These are phyloP conservation scores for Tachina lurida DNA, from an alignment of 2,888 invertebrate genomes.

Conservation along the genomic window DNA sequence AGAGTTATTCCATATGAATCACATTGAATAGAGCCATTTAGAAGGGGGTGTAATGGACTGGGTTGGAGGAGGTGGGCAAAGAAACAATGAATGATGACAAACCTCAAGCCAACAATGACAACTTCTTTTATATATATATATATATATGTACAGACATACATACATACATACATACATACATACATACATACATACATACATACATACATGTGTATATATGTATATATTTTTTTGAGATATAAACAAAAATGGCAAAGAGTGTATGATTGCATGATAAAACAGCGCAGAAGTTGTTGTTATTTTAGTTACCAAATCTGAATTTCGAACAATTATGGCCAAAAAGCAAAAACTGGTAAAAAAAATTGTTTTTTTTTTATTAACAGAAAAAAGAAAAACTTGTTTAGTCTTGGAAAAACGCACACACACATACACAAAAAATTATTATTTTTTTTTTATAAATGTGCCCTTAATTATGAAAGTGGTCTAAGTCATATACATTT, in stretches of 20 bases:
- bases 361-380: conserved; percentile 5
- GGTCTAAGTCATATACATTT: too few species aligned
- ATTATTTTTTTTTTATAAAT: background rate
- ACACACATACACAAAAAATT: background rate
- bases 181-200: too few species aligned
- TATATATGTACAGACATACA: too few species aligned
- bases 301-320: conserved; percentile 23
- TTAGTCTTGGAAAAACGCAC: background rate
- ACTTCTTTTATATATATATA: conserved; percentile 10
- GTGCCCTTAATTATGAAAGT: too few species aligned
- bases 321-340: conserved; percentile 42
- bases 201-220: too few species aligned
- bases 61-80: conserved; percentile 16
- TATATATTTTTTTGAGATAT: background rate
- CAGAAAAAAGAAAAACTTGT: background rate
- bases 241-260: background rate
- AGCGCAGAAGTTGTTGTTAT: background rate
- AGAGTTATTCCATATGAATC: conserved; percentile 17
- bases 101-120: conserved; percentile 53
- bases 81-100: conserved; percentile 48
- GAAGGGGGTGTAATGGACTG: background rate
- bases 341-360: conserved; percentile 37
- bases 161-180: too few species aligned
- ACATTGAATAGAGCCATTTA: background rate
- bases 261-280: background rate